Evolutionary conservation across 1,140 invertebrate genomes (phyloP), one percentile per base, ranked within the genome.

Genomic region (Hycleus phaleratus): DNA sequence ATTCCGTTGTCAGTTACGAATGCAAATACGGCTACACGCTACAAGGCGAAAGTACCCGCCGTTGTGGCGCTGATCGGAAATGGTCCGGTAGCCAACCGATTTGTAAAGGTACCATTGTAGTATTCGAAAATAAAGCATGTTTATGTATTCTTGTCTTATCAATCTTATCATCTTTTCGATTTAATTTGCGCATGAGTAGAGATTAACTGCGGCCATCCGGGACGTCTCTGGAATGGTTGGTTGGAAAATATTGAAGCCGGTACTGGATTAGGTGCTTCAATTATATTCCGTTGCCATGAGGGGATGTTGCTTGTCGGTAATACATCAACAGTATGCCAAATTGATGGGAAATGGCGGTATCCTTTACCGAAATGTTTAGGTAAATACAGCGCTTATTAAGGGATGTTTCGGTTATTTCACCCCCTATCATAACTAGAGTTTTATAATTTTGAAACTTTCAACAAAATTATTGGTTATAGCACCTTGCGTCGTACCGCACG

Each of bases 221-320:
- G 92, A 3, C 81, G 85, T 18, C 78, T 98, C 1, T 91, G 90
- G 79, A 97, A 98, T 71, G 95, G 95, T 5, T 97, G 93, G 87
- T 80, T 98, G 54, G 93, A 97, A 74, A 95, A 95, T 66, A 90
- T 91, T 49, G 90, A 92, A 63, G 81, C 84, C 9, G 91, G 91
- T 18, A 95, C 93, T 4, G 90, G 86, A 0, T 79, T 95, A 24
- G 94, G 93, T 0, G 87, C 92, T 0, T 93, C 90, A 40, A 86
- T 97, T 54, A 93, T 95, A 66, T 98, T 95, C 74, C 83, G 93
- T 12, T 98, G 96, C 73, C 87, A 91, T 67, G 90, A 94, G 54
- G 87, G 89, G 58, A 97, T 96, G 90, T 86, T 86, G 61, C 86
- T 97, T 71, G 86, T 90, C 54, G 95, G 92, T 0, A 85, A 90